Evolutionary conservation across 2,113 vertebrate species (phyloP).

Genomic region (Heterocephalus glaber): DNA sequence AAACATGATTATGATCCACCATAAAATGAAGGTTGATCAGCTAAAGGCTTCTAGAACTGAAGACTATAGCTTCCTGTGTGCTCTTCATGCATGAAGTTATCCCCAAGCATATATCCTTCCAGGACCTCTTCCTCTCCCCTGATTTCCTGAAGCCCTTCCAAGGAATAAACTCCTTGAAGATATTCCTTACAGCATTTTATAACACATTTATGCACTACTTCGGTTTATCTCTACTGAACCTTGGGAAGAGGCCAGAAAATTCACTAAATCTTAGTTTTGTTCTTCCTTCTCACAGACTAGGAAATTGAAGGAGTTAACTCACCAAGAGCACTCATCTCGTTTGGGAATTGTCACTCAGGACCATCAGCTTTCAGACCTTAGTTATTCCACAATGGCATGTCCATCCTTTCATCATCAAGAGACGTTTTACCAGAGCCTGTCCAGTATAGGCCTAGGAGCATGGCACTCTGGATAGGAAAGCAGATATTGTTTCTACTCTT

Average conservation of each 20-base stretch:
- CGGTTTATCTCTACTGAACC: neutral
- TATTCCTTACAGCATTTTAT: neutral
- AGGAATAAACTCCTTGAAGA: neutral
- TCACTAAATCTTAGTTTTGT: neutral
- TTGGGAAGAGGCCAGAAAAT: neutral
- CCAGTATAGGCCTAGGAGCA: neutral
- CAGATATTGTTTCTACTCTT: neutral
- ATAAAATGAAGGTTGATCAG: neutral
- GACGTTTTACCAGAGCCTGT: neutral
- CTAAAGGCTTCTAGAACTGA: neutral
- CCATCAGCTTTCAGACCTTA: neutral
- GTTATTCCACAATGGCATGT: neutral
- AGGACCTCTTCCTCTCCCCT: neutral
- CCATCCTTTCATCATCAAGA: neutral
- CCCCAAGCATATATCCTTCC: neutral
- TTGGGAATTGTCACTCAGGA: neutral
- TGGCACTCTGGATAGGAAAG: neutral
- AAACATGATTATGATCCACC: neutral
- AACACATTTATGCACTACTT: neutral
- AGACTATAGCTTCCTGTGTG: neutral
- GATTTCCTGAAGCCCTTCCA: neutral
- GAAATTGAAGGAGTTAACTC: neutral
- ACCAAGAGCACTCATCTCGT: neutral
- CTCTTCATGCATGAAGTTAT: neutral
- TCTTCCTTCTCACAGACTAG: neutral